These are phyloP conservation scores for Gnatocerus cornutus DNA, from an alignment of 2,888 invertebrate species.

Conservation along the genomic window DNA sequence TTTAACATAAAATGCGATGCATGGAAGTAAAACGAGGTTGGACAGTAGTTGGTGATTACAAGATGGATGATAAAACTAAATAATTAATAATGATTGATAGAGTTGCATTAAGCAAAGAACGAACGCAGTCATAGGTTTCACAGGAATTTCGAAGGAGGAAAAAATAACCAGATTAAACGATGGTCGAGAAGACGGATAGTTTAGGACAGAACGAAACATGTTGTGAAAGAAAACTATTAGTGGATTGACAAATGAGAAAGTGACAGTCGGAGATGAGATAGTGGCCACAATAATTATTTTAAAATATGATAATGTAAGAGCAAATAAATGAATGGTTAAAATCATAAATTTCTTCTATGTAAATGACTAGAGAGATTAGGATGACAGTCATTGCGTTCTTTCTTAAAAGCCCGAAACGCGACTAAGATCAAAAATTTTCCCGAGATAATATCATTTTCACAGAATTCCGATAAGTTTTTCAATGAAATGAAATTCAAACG, in stretches of 20 bases:
- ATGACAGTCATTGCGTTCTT: constrained; percentile 29
- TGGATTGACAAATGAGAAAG: constrained; percentile 44
- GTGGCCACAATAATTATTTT: constrained; percentile 40
- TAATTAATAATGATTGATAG: constrained; percentile 45
- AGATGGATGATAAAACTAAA: constrained; percentile 31
- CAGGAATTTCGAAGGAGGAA: constrained; percentile 15
- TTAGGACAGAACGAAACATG: constrained; percentile 21
- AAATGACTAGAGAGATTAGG: constrained; percentile 34
- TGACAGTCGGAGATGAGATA: constrained; percentile 44
- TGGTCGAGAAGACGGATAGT: constrained; percentile 29
- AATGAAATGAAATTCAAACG: constrained; percentile 27
- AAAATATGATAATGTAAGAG: constrained; percentile 43
- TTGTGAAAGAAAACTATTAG: constrained; percentile 41
- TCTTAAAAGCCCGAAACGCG: constrained; percentile 20
- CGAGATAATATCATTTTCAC: constrained; percentile 1
- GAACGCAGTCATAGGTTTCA: constrained; percentile 32
- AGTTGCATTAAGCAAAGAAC: constrained; percentile 33
- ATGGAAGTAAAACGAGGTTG: constrained; percentile 25
- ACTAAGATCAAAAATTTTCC: constrained; percentile 4
- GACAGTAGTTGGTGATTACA: constrained; percentile 43
- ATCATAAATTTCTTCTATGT: constrained; percentile 37
- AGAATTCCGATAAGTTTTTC: background rate
- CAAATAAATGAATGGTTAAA: constrained; percentile 41
- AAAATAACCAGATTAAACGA: constrained; percentile 17
- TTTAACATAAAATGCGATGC: constrained; percentile 42